Evolutionary conservation across 2,797 vertebrate genomes (phyloP), one percentile per base, ranked within the genome.

Genomic region (Catostomus latipinnis): DNA sequence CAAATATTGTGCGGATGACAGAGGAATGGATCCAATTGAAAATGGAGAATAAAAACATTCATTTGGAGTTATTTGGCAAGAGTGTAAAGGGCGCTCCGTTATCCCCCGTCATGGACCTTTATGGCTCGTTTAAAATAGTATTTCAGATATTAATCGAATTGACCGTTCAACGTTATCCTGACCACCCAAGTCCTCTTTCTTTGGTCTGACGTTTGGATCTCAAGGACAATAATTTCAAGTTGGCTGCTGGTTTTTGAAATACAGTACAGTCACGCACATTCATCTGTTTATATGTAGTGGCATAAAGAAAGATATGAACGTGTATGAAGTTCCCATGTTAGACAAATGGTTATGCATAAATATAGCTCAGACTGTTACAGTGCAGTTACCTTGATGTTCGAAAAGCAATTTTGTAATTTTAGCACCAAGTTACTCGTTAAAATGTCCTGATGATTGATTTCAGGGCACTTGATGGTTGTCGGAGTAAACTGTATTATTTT

Each of bases 281-380:
- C 83, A 85, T 86, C 87, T 75, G 88, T 88, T 88, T 88, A 88
- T 89, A 90, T 83, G 92, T 85, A 90, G 90, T 86, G 91, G 92
- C 91, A 93, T 80, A 93, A 87, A 81, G 88, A 83, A 89, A 86
- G 88, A 90, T 93, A 93, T 88, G 91, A 78, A 92, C 89, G 92
- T 88, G 93, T 93, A 93, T 90, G 93, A 90, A 91, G 83, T 91
- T 92, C 88, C 90, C 91, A 89, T 83, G 83, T 91, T 88, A 88
- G 81, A 88, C 91, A 78, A 91, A 91, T 90, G 94, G 88, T 92
- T 93, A 90, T 80, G 91, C 91, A 94, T 93, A 95, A 95, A 94
- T 91, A 92, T 71, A 85, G 87, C 79, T 87, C 86, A 76, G 88
- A 90, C 89, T 91, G 89, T 91, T 81, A 90, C 93, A 94, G 94